phyloP scores from a whole-genome alignment of 2,888 invertebrate species.

The Himalopsyche anomala region DNA sequence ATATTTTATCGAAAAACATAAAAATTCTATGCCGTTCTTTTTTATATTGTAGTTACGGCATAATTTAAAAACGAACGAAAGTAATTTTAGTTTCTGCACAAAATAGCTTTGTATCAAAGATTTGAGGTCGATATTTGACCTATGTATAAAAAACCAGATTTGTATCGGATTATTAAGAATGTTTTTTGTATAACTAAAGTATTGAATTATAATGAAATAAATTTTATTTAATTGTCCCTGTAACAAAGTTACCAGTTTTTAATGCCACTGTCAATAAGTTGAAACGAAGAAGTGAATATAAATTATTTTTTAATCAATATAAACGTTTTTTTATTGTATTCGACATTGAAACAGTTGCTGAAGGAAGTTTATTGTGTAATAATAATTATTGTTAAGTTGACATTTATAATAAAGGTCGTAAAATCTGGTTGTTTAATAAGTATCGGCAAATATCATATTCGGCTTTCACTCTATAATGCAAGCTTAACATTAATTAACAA shows the following conservation, averaged over 20 bases:
- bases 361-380: too few relatives aligned
- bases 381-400: too few relatives aligned
- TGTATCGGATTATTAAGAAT: background rate
- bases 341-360: too few relatives aligned
- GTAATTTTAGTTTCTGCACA: background rate
- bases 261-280: background rate
- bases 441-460: too few relatives aligned
- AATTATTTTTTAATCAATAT: too few relatives aligned
- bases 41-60: background rate
- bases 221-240: background rate
- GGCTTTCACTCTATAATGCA: too few relatives aligned
- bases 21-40: too few relatives aligned
- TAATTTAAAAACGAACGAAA: background rate
- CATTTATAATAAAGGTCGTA: too few relatives aligned
- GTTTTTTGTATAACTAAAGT: background rate
- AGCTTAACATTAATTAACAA: too few relatives aligned
- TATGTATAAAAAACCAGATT: conserved; percentile 5
- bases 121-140: conserved; percentile 16
- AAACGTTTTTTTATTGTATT: too few relatives aligned
- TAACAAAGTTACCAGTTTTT: background rate
- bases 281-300: background rate
- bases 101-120: background rate
- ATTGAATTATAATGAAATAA: background rate
- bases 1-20: too few relatives aligned
- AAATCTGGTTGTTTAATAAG: too few relatives aligned